These are phyloP conservation scores for Lordiphosa stackelbergi DNA, from an alignment of 1,140 invertebrate genomes.

Conservation along the genomic window DNA sequence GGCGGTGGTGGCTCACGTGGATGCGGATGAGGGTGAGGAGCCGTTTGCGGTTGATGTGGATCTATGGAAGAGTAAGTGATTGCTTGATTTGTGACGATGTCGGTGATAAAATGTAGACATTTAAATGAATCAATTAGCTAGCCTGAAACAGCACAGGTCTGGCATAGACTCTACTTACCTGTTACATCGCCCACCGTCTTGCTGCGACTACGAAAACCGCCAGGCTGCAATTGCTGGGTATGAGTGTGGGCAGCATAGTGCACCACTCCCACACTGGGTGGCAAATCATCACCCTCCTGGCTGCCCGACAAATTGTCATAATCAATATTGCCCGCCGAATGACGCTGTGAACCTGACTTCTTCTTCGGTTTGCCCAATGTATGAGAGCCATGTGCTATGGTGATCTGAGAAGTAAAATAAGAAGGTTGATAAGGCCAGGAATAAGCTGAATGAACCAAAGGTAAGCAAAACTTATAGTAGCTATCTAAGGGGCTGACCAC, in stretches of 20 bases:
- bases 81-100: constrained; percentile 47
- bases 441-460: no score
- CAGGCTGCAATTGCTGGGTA: constrained; percentile 66
- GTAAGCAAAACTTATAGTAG: no score
- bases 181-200: constrained; percentile 91
- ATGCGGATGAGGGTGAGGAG: constrained; percentile 58
- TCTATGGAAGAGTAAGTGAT: constrained; percentile 58
- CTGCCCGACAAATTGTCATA: constrained; percentile 85
- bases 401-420: constrained; percentile 71
- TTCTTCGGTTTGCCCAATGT: constrained; percentile 86
- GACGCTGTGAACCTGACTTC: constrained; percentile 87
- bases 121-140: constrained; percentile 20
- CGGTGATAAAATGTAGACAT: constrained; percentile 13
- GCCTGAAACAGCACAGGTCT: background rate
- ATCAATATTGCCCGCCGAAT: constrained; percentile 93
- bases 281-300: constrained; percentile 78
- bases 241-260: constrained; percentile 64
- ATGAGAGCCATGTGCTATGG: constrained; percentile 83
- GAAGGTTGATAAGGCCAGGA: background rate
- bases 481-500: no score
- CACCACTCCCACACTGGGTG: constrained; percentile 67
- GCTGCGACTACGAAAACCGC: constrained; percentile 88
- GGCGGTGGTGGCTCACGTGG: constrained; percentile 62
- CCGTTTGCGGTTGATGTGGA: constrained; percentile 52
- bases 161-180: constrained; percentile 78